phyloP scores from a whole-genome alignment of 2,888 invertebrate genomes.

The Ditula angustiorana region DNA sequence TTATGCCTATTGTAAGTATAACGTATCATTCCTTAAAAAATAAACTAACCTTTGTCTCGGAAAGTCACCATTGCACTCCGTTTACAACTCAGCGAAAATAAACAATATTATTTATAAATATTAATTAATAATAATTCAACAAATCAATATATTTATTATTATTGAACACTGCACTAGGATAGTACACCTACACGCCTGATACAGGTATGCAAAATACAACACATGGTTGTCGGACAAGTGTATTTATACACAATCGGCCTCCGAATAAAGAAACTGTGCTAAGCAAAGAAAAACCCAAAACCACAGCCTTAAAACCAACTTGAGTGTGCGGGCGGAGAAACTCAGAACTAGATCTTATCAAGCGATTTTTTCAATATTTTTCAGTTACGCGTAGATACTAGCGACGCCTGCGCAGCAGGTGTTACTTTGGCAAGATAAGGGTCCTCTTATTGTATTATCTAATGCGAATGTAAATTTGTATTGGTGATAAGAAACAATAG shows the following conservation, averaged over 20 bases:
- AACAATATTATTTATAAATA: not conserved
- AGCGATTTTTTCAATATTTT: not conserved
- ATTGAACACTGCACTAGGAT: not conserved
- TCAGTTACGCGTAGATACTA: not conserved
- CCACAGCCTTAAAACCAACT: not conserved
- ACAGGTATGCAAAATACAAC: not conserved
- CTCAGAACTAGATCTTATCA: not conserved
- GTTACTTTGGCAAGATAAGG: conserved; percentile 3
- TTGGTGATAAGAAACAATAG: conserved; percentile 1
- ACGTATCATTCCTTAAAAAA: too few relatives aligned
- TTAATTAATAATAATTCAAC: too few relatives aligned
- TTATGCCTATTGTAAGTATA: too few relatives aligned
- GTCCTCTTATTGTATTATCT: not conserved
- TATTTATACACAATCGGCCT: not conserved
- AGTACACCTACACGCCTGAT: not conserved
- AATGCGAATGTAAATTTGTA: conserved; percentile 1
- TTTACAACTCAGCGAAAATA: too few relatives aligned
- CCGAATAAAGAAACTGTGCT: not conserved
- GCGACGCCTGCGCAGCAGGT: not conserved
- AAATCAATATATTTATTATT: not conserved
- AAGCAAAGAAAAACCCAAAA: not conserved
- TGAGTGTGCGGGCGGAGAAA: not conserved
- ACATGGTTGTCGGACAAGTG: not conserved
- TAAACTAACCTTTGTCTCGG: too few relatives aligned
- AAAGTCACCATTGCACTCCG: too few relatives aligned